Evolutionary conservation across 2,113 vertebrate genomes (phyloP), one percentile per base, ranked within the genome.

Genomic region (Hymenochirus boettgeri): DNA sequence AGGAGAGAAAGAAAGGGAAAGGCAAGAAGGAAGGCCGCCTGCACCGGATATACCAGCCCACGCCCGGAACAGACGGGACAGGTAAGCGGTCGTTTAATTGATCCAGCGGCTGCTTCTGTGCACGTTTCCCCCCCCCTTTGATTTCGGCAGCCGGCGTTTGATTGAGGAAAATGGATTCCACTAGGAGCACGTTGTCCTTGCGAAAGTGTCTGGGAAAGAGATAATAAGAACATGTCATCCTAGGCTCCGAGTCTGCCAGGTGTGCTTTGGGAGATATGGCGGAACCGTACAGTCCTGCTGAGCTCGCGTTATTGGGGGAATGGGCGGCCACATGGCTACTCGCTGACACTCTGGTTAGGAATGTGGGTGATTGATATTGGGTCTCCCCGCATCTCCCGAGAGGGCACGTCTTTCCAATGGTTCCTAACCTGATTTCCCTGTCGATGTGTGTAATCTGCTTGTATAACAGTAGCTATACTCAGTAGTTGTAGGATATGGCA

Each of bases 101-200:
- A 48, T 60, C 54, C 6, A 15, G 53, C 45, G 29, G 62, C 31
- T 60, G 53, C 70, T 73, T 73, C 45, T 54, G 17, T 23, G 39
- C 37, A 19, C 24, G 22, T 26, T 37, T 24, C 3, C 2, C 9
- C 42, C 13, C 15, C 15, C 33, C 4, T 12, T 25, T 7, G 22
- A 19, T 24, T 26, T 24, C 13, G 25, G 10, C 72, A 76, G 71
- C 74, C 65, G 76, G 74, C 76, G 73, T 76, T 77, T 75, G 61
- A n/a, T n/a, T 78, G 75, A 78, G 76, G 77, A 79, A 80, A 77
- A 80, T 77, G 79, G 76, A 79, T 80, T 77, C 79, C 47, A 54
- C 25, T 70, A 61, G 64, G 48, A 65, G 76, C 71, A 58, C 70
- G 26, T 62, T 47, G 26, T 59, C 64, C 21, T 57, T 61, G 65